These are phyloP conservation scores for Molossus alvarezi DNA, from an alignment of 2,797 vertebrate species.

Conservation along the genomic window DNA sequence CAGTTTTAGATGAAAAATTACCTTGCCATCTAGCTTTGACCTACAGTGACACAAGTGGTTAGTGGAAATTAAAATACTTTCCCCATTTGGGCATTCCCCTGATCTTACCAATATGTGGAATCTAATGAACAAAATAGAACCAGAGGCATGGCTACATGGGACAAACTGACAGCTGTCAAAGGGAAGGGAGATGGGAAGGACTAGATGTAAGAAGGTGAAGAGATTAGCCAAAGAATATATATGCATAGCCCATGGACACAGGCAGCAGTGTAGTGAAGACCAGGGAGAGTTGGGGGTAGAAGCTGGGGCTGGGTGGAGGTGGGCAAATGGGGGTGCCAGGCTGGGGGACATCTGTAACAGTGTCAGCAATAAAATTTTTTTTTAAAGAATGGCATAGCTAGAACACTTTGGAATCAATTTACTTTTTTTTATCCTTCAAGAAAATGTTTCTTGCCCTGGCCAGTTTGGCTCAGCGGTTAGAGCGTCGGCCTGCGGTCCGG, in stretches of 20 bases:
- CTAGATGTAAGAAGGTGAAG: neutral
- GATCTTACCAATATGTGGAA: neutral
- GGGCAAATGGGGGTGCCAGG: neutral
- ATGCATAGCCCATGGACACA: neutral
- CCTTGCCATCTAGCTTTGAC: neutral
- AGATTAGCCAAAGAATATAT: neutral
- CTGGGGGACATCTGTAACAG: neutral
- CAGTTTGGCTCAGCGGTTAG: too few species aligned
- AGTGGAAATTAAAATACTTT: constrained; percentile 9
- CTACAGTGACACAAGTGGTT: neutral
- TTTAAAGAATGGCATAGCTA: neutral
- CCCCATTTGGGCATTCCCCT: neutral
- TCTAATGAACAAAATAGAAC: neutral
- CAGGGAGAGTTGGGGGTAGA: neutral
- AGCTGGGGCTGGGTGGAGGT: neutral
- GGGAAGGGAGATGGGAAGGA: neutral
- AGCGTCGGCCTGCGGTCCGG: too few species aligned
- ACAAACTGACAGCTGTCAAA: neutral
- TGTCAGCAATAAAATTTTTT: neutral
- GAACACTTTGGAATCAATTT: neutral
- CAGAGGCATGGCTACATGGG: neutral
- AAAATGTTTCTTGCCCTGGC: neutral
- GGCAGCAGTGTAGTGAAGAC: neutral
- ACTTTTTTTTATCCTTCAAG: neutral
- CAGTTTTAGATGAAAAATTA: neutral